Evolutionary conservation across 2,113 vertebrate genomes (phyloP).

Genomic region (Syrmaticus mikado): DNA sequence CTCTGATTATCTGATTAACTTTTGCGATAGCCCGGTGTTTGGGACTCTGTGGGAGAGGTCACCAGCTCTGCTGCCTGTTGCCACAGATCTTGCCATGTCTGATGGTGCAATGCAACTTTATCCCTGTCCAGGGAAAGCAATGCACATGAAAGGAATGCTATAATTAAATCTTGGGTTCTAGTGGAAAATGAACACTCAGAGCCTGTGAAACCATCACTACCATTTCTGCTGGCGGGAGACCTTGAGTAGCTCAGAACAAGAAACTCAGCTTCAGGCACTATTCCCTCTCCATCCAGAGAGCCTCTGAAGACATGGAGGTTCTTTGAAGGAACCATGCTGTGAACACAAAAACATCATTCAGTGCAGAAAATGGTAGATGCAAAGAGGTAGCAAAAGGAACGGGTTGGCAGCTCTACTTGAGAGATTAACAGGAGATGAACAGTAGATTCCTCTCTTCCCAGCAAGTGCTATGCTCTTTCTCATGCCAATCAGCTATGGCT

Average conservation of each 20-base stretch:
- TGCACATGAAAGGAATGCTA: background rate
- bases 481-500: background rate
- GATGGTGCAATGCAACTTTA: background rate
- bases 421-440: background rate
- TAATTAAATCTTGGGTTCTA: background rate
- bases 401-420: background rate
- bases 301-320: background rate
- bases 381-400: background rate
- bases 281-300: background rate
- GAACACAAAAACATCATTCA: background rate
- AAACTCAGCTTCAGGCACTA: background rate
- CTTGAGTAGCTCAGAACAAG: background rate
- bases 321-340: fast-evolving
- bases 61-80: background rate
- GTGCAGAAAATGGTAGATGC: background rate
- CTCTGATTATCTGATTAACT: constrained; percentile 3
- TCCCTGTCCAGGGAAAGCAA: background rate
- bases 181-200: background rate
- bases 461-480: background rate
- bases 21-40: background rate
- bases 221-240: background rate
- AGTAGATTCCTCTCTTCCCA: background rate
- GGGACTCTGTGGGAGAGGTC: background rate
- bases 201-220: background rate
- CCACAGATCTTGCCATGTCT: background rate